These are phyloP conservation scores for Drosophila neotestacea DNA, from an alignment of 2,888 invertebrate genomes.

Conservation along the genomic window DNA sequence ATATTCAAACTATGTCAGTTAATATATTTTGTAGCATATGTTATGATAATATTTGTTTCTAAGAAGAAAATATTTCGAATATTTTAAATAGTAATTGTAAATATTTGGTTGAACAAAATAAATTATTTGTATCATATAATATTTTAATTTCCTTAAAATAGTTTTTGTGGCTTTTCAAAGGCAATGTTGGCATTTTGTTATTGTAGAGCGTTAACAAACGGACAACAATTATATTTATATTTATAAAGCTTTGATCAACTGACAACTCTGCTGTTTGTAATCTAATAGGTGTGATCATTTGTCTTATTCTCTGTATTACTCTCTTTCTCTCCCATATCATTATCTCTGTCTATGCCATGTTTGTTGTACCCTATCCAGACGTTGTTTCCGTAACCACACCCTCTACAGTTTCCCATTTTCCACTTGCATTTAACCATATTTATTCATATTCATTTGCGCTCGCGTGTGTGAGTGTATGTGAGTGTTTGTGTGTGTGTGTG, in stretches of 20 bases:
- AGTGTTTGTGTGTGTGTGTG: slow-evolving; percentile 9
- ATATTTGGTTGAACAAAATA: background rate
- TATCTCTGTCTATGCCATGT: too few species aligned
- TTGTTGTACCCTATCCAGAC: background rate
- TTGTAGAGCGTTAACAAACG: background rate
- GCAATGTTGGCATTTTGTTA: background rate
- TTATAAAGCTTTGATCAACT: slow-evolving; percentile 2
- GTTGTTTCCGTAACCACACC: slow-evolving; percentile 6
- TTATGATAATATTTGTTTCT: too few species aligned
- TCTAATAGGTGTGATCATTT: background rate
- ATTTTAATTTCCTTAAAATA: too few species aligned
- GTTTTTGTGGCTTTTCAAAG: too few species aligned
- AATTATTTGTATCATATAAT: too few species aligned
- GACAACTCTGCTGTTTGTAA: background rate
- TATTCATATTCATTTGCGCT: slow-evolving; percentile 45
- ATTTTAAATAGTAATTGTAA: background rate
- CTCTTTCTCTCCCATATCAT: background rate
- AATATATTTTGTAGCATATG: too few species aligned
- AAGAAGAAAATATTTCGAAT: too few species aligned
- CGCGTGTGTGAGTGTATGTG: background rate
- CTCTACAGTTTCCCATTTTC: slow-evolving; percentile 8
- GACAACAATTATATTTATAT: background rate
- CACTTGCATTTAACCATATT: slow-evolving; percentile 41
- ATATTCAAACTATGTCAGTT: too few species aligned
- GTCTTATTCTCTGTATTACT: background rate